These are phyloP conservation scores for Gopherus flavomarginatus DNA, from an alignment of 2,113 vertebrate genomes.

Conservation along the genomic window DNA sequence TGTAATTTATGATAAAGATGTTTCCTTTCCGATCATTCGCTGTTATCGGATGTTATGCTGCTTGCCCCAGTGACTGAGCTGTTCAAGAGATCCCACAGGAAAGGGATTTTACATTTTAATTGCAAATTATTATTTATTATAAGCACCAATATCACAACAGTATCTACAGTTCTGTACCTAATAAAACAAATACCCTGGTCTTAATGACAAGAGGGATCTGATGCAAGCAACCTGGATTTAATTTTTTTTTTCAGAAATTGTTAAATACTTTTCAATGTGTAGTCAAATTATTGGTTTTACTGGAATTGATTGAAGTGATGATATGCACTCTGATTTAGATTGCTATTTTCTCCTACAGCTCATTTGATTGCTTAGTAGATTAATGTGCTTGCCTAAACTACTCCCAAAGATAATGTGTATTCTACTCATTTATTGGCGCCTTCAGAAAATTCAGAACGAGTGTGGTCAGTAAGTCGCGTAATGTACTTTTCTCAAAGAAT, in stretches of 20 bases:
- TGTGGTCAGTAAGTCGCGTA: neutral
- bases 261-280: neutral
- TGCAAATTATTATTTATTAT: neutral
- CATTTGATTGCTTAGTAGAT: neutral
- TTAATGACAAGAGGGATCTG: neutral
- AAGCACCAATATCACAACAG: neutral
- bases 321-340: neutral
- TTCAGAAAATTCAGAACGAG: neutral
- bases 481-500: neutral
- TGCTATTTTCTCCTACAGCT: neutral
- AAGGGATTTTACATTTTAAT: neutral
- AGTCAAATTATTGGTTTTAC: neutral
- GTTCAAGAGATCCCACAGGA: neutral
- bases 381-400: neutral
- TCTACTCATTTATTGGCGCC: neutral
- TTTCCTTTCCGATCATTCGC: neutral
- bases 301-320: constrained; percentile 5
- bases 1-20: neutral
- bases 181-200: neutral
- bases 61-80: neutral
- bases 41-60: neutral
- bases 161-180: neutral
- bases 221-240: neutral
- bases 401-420: neutral
- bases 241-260: neutral